These are phyloP conservation scores for Lysandra bellargus DNA, from an alignment of 2,888 invertebrate species.

Conservation along the genomic window DNA sequence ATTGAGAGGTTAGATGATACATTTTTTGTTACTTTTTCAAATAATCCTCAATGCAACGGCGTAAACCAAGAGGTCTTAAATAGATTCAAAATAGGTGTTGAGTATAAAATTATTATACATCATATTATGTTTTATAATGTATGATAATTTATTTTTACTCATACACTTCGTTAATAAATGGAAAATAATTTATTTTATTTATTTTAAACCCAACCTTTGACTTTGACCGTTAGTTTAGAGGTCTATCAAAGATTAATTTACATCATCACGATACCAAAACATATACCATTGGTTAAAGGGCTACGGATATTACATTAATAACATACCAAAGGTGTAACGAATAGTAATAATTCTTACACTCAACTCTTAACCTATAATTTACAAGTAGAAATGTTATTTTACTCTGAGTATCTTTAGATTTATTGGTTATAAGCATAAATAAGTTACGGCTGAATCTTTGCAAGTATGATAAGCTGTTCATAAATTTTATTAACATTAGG, in stretches of 20 bases:
- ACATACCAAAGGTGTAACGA: constrained; percentile 46
- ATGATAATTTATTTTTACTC: not conserved
- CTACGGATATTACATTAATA: constrained; percentile 60
- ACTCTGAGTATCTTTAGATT: not conserved
- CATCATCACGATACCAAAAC: constrained; percentile 55
- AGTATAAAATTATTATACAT: not conserved
- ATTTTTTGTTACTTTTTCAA: not conserved
- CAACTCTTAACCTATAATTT: constrained; percentile 11
- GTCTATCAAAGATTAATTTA: constrained; percentile 59
- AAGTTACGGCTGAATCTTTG: not conserved
- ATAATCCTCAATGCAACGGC: too few relatives aligned
- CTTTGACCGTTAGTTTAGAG: constrained; percentile 17
- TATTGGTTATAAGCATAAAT: constrained; percentile 6
- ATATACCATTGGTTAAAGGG: constrained; percentile 63
- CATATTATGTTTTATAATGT: not conserved
- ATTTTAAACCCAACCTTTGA: not conserved
- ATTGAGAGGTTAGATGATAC: too few relatives aligned
- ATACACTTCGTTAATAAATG: not conserved
- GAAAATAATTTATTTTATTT: not conserved
- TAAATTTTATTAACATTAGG: not conserved
- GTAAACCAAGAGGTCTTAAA: not conserved
- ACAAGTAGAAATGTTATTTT: not conserved
- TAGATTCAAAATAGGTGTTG: not conserved
- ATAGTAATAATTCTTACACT: constrained; percentile 12
- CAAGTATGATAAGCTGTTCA: not conserved